Conservation (phyloP, 2,113 vertebrate genomes). For the Tachysurus vachellii region DNA sequence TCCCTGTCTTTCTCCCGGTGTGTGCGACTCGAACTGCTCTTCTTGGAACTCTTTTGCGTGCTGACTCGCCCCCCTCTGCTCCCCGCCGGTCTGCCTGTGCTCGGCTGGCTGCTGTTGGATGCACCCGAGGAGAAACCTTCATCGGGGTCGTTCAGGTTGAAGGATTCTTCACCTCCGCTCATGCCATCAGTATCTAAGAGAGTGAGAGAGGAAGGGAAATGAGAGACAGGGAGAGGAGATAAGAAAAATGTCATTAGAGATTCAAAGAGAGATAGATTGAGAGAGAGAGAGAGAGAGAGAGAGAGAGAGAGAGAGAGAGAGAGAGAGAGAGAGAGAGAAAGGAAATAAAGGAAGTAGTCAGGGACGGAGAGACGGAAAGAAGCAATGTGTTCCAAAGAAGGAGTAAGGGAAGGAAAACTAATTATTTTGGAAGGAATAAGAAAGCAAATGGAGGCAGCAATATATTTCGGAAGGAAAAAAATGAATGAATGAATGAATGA, state of each 20-base stretch:
- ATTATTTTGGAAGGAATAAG: neutral
- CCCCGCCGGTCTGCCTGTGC: constrained; percentile 74
- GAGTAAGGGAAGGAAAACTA: neutral
- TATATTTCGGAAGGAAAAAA: neutral
- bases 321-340: neutral
- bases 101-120: constrained; percentile 94
- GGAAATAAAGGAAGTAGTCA: neutral
- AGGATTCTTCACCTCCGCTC: constrained; percentile 87
- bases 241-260: neutral
- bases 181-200: constrained; percentile 83
- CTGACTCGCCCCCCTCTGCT: constrained; percentile 61
- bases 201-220: constrained; percentile 51
- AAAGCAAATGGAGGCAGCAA: too few relatives aligned
- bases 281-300: constrained; percentile 20
- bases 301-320: constrained; percentile 37
- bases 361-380: neutral
- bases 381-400: neutral
- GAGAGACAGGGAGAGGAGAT: neutral
- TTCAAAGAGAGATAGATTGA: neutral
- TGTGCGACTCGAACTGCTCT: constrained; percentile 81
- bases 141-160: constrained; percentile 91
- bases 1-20: constrained; percentile 66
- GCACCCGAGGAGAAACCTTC: constrained; percentile 98
- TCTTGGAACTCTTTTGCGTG: constrained; percentile 84
- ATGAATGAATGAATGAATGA: neutral